Percentiles rank a stretch among this genome's conserved stretches.
Conservation (phyloP, 2,797 vertebrate genomes). For the Peromyscus attwateri region DNA sequence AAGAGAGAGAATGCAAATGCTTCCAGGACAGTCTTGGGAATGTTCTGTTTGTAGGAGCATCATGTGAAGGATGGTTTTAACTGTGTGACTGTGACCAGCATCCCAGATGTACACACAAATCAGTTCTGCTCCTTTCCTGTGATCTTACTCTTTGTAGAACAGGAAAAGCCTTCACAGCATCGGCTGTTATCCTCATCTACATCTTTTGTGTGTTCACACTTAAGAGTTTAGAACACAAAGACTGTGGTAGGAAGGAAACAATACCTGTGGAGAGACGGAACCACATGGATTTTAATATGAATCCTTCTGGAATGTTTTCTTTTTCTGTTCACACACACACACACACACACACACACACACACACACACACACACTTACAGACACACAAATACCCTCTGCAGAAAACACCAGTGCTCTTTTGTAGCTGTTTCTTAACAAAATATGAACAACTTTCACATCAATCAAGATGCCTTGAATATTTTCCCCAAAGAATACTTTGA, state of each 20-base stretch:
- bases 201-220: neutral
- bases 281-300: slow-evolving; percentile 18
- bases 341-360: neutral
- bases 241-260: slow-evolving; percentile 34
- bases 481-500: slow-evolving; percentile 26
- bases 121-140: neutral
- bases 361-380: neutral
- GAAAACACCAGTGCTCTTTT: neutral
- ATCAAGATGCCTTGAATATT: slow-evolving; percentile 10
- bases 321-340: neutral
- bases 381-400: neutral
- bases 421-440: neutral
- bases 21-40: neutral
- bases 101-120: neutral
- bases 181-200: neutral
- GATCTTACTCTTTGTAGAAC: neutral
- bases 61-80: neutral
- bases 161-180: neutral
- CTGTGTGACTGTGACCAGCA: neutral
- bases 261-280: neutral
- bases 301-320: slow-evolving; percentile 23
- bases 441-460: neutral
- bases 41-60: neutral
- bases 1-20: slow-evolving; percentile 2
- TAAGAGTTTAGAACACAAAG: slow-evolving; percentile 34